These are phyloP conservation scores for Brachyptera putata DNA, from an alignment of 2,888 invertebrate species.

Conservation along the genomic window DNA sequence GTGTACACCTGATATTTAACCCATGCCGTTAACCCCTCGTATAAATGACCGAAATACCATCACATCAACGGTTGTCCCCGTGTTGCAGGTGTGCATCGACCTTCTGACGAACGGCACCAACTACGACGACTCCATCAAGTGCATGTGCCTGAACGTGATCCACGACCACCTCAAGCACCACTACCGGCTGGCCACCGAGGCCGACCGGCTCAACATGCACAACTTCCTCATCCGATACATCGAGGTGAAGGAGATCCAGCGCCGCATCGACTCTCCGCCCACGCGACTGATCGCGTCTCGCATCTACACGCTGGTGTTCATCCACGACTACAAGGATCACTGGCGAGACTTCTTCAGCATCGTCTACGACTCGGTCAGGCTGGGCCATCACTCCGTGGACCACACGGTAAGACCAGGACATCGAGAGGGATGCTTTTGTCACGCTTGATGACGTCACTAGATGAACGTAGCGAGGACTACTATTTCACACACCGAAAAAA, in stretches of 20 bases:
- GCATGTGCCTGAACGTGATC: background rate
- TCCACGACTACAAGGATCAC: background rate
- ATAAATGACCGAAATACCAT: too few relatives aligned
- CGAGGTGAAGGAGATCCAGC: background rate
- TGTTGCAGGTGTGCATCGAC: background rate
- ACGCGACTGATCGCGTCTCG: background rate
- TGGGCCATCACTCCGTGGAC: background rate
- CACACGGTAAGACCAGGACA: too few relatives aligned
- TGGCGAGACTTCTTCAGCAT: slow-evolving; percentile 1
- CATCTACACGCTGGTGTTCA: background rate
- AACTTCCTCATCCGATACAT: background rate
- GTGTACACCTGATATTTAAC: too few relatives aligned
- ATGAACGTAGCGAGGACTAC: too few relatives aligned
- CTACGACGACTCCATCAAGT: background rate
- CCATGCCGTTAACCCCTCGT: too few relatives aligned
- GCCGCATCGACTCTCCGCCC: background rate
- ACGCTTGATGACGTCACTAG: too few relatives aligned
- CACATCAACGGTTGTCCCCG: too few relatives aligned
- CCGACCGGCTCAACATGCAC: background rate
- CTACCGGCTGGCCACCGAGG: background rate
- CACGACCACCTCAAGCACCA: background rate
- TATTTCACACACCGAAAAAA: too few relatives aligned
- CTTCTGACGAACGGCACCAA: background rate
- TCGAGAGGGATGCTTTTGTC: too few relatives aligned
- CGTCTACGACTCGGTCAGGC: background rate